Conservation (phyloP, 2,113 vertebrate genomes). For the Fulmarus glacialis region DNA sequence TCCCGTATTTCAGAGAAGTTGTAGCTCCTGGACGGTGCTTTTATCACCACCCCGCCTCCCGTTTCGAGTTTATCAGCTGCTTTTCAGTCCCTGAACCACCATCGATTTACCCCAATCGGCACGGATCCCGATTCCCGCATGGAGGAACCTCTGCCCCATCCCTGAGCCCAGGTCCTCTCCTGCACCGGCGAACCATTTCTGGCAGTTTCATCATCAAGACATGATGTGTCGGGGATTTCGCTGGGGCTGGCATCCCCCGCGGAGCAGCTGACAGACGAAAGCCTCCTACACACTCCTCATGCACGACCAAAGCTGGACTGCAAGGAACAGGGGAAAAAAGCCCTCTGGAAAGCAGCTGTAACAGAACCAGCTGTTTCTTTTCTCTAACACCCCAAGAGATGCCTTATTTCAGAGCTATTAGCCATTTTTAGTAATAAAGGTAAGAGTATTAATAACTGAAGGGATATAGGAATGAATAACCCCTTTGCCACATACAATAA, state of each 20-base stretch:
- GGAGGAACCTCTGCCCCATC: background rate
- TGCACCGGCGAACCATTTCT: background rate
- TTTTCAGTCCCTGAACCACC: background rate
- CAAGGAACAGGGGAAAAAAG: rapidly evolving
- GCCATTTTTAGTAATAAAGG: background rate
- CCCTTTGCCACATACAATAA: background rate
- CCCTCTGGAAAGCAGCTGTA: background rate
- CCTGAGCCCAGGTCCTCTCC: background rate
- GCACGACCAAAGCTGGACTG: background rate
- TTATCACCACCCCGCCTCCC: rapidly evolving
- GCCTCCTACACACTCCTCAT: background rate
- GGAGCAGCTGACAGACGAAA: background rate
- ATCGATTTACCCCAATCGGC: too few species aligned
- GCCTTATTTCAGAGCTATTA: background rate
- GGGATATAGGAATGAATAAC: background rate
- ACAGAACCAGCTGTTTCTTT: background rate
- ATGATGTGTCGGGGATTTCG: rapidly evolving
- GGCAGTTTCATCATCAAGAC: background rate
- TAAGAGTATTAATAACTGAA: background rate
- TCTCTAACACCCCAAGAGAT: background rate
- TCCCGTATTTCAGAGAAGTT: rapidly evolving
- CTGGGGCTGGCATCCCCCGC: background rate
- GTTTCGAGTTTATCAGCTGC: background rate
- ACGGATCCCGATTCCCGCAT: rapidly evolving
- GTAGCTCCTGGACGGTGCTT: rapidly evolving